A percentile compares a stretch with the other conserved stretches of the same genome.
phyloP scores from a whole-genome alignment of 2,888 invertebrate genomes.

The Dermolepida albohirtum region DNA sequence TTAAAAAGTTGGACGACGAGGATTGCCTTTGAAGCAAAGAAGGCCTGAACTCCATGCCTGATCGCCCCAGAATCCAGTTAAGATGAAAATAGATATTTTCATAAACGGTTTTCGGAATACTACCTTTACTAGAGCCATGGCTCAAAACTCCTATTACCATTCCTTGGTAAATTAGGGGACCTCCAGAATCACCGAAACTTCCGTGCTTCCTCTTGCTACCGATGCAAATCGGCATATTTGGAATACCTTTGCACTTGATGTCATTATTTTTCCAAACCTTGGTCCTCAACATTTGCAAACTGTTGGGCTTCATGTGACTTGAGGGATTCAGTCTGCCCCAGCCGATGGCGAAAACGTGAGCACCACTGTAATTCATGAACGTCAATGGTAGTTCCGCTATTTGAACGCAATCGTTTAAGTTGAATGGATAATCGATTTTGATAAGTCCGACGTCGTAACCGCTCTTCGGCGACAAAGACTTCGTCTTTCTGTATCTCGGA shows the following conservation, averaged over 20 bases:
- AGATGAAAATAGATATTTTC: neutral
- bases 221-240: neutral
- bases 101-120: neutral
- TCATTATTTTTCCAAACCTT: neutral
- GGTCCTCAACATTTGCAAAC: neutral
- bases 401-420: neutral
- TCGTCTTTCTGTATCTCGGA: neutral
- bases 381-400: neutral
- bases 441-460: neutral
- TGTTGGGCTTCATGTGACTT: neutral
- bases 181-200: neutral
- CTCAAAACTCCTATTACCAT: neutral
- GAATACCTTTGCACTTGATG: neutral
- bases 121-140: neutral
- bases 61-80: neutral
- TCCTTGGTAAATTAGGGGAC: neutral
- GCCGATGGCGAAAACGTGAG: neutral
- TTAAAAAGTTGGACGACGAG: no score
- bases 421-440: neutral
- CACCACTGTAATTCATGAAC: neutral
- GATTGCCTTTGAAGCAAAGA: no score
- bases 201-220: neutral
- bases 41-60: no score
- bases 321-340: slow-evolving; percentile 2
- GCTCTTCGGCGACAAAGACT: neutral